Conservation (phyloP, 1,140 invertebrate species). For the Dendrolimus kikuchii region DNA sequence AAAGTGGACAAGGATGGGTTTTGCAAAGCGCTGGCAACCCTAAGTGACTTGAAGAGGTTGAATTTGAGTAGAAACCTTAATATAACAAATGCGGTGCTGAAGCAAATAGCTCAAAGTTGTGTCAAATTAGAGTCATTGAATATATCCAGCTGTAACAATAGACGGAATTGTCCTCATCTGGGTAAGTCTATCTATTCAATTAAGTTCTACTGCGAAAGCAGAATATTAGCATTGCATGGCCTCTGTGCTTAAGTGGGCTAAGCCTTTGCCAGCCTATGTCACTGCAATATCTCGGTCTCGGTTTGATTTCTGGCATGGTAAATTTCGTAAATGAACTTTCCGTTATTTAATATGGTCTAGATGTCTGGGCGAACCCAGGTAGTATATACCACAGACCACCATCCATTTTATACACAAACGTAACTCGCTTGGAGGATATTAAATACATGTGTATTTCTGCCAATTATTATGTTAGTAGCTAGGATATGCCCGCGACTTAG, state of each 20-base stretch:
- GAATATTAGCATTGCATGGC: background rate
- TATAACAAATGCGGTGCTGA: conserved; percentile 45
- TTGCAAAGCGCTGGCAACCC: conserved; percentile 31
- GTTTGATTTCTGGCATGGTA: too few species aligned
- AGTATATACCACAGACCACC: too few species aligned
- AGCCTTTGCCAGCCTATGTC: background rate
- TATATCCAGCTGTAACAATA: conserved; percentile 48
- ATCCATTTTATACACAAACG: too few species aligned
- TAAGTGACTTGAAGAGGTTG: conserved; percentile 39
- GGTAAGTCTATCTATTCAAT: conserved; percentile 19
- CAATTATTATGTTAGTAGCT: too few species aligned
- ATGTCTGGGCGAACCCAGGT: too few species aligned
- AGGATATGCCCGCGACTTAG: too few species aligned
- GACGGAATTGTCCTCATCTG: conserved; percentile 23
- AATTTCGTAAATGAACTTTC: too few species aligned
- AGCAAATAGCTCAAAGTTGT: conserved; percentile 41
- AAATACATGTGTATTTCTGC: too few species aligned
- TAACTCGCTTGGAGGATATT: too few species aligned
- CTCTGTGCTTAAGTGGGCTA: background rate
- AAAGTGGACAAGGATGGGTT: conserved; percentile 34
- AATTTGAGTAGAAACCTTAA: conserved; percentile 54
- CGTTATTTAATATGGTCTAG: too few species aligned
- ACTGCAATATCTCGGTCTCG: background rate
- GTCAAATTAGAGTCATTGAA: conserved; percentile 38
- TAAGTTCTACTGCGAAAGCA: too few species aligned